A percentile compares a stretch with the other conserved stretches of the same genome.
Evolutionary conservation across 2,113 vertebrate species (phyloP).

Genomic region (Bubo blakistoni): DNA sequence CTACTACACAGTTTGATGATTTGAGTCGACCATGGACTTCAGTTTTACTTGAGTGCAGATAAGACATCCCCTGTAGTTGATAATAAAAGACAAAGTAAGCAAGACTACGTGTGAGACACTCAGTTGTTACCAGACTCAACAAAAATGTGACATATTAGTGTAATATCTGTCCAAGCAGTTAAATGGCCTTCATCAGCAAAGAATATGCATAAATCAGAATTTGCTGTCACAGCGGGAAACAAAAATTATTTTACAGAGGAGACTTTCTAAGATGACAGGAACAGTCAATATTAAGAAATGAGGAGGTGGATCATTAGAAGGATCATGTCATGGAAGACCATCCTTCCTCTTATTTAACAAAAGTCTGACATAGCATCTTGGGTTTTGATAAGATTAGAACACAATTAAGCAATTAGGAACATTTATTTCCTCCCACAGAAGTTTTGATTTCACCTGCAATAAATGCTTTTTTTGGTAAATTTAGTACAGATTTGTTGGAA

Average conservation of each 20-base stretch:
- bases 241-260: neutral
- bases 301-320: neutral
- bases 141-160: neutral
- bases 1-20: conserved; percentile 95
- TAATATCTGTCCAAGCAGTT: neutral
- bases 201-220: neutral
- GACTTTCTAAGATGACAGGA: neutral
- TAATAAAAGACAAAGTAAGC: neutral
- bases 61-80: conserved; percentile 90
- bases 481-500: neutral
- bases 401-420: neutral
- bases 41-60: conserved; percentile 92
- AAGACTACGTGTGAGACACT: neutral
- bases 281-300: neutral
- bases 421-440: neutral
- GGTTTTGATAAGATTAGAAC: neutral
- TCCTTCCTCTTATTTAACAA: neutral
- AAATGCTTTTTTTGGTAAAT: neutral
- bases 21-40: conserved; percentile 91
- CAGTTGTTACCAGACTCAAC: neutral
- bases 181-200: neutral
- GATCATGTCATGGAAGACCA: neutral
- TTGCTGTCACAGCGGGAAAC: neutral
- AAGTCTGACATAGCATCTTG: neutral
- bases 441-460: neutral